Conservation (phyloP, 2,113 vertebrate genomes). For the Misgurnus anguillicaudatus region DNA sequence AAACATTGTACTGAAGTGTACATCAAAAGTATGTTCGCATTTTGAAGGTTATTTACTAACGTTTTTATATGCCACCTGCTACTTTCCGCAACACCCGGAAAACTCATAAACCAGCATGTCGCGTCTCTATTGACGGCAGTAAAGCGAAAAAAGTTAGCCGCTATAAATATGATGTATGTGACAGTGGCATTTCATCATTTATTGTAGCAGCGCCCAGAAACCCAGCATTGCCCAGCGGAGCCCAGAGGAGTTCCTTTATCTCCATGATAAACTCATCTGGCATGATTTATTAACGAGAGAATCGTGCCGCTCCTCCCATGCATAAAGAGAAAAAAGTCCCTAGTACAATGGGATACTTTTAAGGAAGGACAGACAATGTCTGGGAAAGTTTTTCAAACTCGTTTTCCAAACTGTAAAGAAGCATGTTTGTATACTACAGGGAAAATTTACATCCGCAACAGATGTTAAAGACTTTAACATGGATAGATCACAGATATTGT, state of each 20-base stretch:
- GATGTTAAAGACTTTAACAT: slow-evolving; percentile 7
- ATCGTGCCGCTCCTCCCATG: slow-evolving; percentile 62
- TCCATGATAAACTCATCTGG: slow-evolving; percentile 81
- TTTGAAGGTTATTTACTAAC: slow-evolving; percentile 7
- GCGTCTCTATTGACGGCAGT: slow-evolving; percentile 65
- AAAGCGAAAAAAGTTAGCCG: slow-evolving; percentile 72
- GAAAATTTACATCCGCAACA: not conserved
- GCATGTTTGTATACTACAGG: not conserved
- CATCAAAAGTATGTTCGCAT: not conserved
- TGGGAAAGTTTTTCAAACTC: slow-evolving; percentile 67
- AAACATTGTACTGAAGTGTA: too few relatives aligned
- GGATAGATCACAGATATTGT: too few relatives aligned
- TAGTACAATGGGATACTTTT: slow-evolving; percentile 48
- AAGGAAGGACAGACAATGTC: slow-evolving; percentile 53
- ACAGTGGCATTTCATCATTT: slow-evolving; percentile 77
- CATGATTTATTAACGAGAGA: slow-evolving; percentile 83
- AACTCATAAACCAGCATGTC: slow-evolving; percentile 69
- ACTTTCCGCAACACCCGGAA: slow-evolving; percentile 60
- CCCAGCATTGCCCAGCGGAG: slow-evolving; percentile 71
- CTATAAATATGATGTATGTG: slow-evolving; percentile 76
- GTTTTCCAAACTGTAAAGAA: slow-evolving; percentile 66
- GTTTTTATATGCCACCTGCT: slow-evolving; percentile 53
- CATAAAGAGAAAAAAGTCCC: slow-evolving; percentile 52
- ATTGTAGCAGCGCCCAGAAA: slow-evolving; percentile 75
- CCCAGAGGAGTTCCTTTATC: slow-evolving; percentile 79